Conservation (phyloP, 2,113 vertebrate species). For the Opisthocomus hoazin region DNA sequence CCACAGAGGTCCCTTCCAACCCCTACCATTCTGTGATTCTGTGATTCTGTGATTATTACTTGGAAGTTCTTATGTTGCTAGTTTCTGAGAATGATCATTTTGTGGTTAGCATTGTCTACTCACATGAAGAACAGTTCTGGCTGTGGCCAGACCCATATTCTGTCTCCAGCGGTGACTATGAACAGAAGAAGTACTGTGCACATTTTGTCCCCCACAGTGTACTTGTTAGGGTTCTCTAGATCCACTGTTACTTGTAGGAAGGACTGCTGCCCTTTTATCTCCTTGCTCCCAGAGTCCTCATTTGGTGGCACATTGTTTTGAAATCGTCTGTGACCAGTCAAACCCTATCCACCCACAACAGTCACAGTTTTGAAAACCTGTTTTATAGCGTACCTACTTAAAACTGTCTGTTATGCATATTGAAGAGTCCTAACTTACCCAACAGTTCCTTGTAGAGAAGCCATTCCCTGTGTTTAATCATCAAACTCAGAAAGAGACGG, state of each 20-base stretch:
- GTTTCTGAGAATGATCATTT: not conserved
- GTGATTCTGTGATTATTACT: no score
- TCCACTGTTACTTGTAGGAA: not conserved
- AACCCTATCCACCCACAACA: accelerated
- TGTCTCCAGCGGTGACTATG: not conserved
- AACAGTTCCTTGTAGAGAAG: not conserved
- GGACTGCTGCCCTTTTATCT: not conserved
- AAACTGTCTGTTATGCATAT: not conserved
- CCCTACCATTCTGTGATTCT: no score
- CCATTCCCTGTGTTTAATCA: not conserved
- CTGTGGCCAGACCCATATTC: not conserved
- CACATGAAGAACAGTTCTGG: not conserved
- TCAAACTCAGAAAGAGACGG: not conserved
- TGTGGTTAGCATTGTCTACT: not conserved
- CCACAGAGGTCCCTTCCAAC: no score
- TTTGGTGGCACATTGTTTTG: not conserved
- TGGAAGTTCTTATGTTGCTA: not conserved
- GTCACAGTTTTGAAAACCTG: not conserved
- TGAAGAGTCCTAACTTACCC: not conserved
- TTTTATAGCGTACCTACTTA: not conserved
- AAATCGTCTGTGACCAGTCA: not conserved
- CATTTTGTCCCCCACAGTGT: not conserved
- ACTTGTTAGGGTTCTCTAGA: not conserved
- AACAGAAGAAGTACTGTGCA: not conserved
- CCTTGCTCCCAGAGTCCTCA: not conserved